phyloP scores from a whole-genome alignment of 2,797 vertebrate genomes.

The Threskiornis aethiopicus region DNA sequence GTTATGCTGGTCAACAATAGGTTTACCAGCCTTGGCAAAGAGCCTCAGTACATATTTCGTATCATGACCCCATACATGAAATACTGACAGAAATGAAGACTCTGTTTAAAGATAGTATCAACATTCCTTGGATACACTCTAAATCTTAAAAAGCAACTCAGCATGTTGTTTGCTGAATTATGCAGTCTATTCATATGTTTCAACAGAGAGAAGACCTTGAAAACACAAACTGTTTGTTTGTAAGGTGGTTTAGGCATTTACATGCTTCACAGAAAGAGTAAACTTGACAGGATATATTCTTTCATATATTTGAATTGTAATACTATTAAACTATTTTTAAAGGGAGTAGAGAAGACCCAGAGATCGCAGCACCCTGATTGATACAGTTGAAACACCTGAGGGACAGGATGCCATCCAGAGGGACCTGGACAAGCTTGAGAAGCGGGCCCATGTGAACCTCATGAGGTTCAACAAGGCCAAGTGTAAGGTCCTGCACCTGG shows the following conservation, averaged over 20 bases:
- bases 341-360: neutral
- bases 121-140: neutral
- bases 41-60: neutral
- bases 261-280: neutral
- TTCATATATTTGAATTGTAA: neutral
- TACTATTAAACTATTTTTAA: neutral
- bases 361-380: neutral
- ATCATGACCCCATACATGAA: neutral
- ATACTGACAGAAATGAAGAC: neutral
- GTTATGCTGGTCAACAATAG: no score
- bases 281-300: neutral
- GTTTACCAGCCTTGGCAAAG: neutral
- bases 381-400: no score
- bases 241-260: neutral
- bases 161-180: neutral
- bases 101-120: neutral
- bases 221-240: neutral
- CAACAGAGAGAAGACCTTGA: neutral
- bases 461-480: no score
- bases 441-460: no score
- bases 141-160: neutral
- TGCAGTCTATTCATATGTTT: neutral
- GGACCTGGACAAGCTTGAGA: no score
- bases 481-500: no score
- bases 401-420: no score